Evolutionary conservation across 2,113 vertebrate species (phyloP).

Genomic region (Siniperca knerii): DNA sequence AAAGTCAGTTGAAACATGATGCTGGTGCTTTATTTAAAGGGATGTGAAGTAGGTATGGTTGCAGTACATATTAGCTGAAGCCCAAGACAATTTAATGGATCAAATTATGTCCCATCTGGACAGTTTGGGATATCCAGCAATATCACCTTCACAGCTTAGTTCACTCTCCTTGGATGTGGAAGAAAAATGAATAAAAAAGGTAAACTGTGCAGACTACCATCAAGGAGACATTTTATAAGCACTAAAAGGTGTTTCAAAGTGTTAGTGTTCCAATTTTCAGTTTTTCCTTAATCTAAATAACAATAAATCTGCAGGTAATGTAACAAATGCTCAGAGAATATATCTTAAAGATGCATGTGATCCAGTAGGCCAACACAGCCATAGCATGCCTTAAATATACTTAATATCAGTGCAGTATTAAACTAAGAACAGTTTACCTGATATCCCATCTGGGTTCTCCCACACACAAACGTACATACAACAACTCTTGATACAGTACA

Average conservation of each 20-base stretch:
- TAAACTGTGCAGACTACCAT: constrained; percentile 32
- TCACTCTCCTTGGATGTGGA: constrained; percentile 44
- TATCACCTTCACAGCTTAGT: constrained; percentile 71
- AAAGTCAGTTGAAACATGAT: constrained; percentile 68
- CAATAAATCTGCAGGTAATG: constrained; percentile 55
- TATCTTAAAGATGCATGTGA: constrained; percentile 70
- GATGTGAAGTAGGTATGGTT: constrained; percentile 78
- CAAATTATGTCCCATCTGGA: constrained; percentile 46
- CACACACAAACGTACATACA: constrained; percentile 56
- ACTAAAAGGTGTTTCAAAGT: constrained; percentile 58
- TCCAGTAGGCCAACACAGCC: constrained; percentile 64
- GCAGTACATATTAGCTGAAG: constrained; percentile 70
- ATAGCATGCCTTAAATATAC: constrained; percentile 75
- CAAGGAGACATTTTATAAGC: constrained; percentile 57
- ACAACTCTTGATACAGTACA: constrained; percentile 60
- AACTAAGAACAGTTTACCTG: constrained; percentile 75
- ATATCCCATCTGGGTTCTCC: constrained; percentile 69
- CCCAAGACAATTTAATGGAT: constrained; percentile 54
- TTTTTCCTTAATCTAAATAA: constrained; percentile 46
- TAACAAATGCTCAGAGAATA: constrained; percentile 59
- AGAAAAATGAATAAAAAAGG: neutral
- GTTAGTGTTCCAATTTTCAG: constrained; percentile 63
- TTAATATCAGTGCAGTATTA: constrained; percentile 73
- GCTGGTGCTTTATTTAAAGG: constrained; percentile 86
- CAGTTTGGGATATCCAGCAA: constrained; percentile 47